Evolutionary conservation across 1,140 invertebrate species (phyloP), one percentile per base, ranked within the genome.

Genomic region (Drosophila ironensis): DNA sequence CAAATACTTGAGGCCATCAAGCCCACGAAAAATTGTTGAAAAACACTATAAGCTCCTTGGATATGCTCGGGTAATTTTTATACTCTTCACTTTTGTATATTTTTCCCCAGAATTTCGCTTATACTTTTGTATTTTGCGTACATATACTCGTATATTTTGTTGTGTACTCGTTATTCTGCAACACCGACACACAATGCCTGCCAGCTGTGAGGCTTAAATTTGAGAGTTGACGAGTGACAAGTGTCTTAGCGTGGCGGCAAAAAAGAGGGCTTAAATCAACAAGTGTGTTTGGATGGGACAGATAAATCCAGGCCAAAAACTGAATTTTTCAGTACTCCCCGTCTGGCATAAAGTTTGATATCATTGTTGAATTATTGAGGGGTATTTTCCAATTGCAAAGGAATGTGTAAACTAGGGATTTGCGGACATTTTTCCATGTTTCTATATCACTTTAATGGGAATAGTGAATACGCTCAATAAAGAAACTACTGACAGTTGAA

Each of bases 1-100:
- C 64, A 69, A 81, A 82, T 72, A 68, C 71, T 78, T 63, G 19
- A 75, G 41, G 24, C 54, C 30, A 38, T 16, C 30, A 48, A n/a
- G 5, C 25, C 37, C 25, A 45, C 41, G 25, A 35, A 19, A 2
- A 22, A n/a, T n/a, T 28, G 9, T 28, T 11, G 0, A 11, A 30
- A 35, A 38, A 60, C 24, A 56, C 59, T 60, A 37, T 37, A 37
- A 63, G 59, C 59, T 41, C 8, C 50, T 40, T 41, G 33, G 54
- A 59, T 54, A 45, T 60, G 54, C 24, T 63, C n/a, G 52, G 17
- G 24, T 41, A 53, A 67, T 53, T 66, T 50, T 53, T 53, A 7
- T 33, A 42, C 25, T 53, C 16, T 42, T 61, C 37, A 41, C 24
- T 20, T 17, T 41, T 42, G 27, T 47, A 46, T 51, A 17, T 16